These are phyloP conservation scores for Lepas anatifera DNA, from an alignment of 2,888 invertebrate genomes.

Conservation along the genomic window DNA sequence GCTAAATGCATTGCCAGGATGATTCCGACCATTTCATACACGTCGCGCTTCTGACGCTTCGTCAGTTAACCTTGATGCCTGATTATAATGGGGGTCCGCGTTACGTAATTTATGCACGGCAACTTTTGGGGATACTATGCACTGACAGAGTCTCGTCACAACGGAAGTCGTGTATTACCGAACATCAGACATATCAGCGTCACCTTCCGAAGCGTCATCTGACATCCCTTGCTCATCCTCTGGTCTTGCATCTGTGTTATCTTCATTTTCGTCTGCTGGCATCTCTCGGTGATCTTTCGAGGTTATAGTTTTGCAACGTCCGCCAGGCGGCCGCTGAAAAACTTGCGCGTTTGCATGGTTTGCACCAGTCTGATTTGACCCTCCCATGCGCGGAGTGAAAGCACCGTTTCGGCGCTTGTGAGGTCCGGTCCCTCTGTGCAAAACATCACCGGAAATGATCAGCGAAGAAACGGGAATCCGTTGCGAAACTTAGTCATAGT, in stretches of 20 bases:
- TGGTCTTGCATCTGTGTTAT: background rate
- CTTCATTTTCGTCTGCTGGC: background rate
- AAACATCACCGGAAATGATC: too few relatives aligned
- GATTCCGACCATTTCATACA: too few relatives aligned
- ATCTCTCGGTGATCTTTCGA: background rate
- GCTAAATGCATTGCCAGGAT: too few relatives aligned
- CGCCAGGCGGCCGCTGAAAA: background rate
- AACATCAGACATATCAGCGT: background rate
- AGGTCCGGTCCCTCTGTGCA: background rate
- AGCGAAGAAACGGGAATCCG: too few relatives aligned
- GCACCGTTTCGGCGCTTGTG: background rate
- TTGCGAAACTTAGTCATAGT: too few relatives aligned
- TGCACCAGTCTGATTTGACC: background rate
- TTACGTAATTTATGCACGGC: too few relatives aligned
- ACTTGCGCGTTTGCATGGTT: background rate
- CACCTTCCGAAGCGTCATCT: background rate
- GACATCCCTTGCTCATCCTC: background rate
- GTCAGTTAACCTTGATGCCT: too few relatives aligned
- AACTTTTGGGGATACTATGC: too few relatives aligned
- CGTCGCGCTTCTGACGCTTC: too few relatives aligned
- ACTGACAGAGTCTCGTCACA: too few relatives aligned
- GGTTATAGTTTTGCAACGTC: background rate
- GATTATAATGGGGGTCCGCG: too few relatives aligned
- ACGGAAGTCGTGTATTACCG: too few relatives aligned
- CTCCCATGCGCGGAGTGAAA: background rate